phyloP scores from a whole-genome alignment of 1,140 invertebrate species.

The Hylaeus volcanicus region DNA sequence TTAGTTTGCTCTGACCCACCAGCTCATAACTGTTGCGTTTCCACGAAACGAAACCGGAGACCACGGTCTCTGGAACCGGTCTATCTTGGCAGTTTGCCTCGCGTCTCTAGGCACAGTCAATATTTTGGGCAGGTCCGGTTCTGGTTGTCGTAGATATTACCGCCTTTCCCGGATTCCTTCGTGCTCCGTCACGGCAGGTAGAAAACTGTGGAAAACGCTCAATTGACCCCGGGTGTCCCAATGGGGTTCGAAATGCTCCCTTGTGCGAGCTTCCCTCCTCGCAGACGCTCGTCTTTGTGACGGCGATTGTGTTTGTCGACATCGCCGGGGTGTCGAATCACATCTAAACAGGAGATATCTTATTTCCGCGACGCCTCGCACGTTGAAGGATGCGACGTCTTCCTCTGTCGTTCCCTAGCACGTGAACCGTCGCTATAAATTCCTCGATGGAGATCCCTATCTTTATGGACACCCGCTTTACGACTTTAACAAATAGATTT shows the following conservation, averaged over 20 bases:
- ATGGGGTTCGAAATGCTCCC: slow-evolving; percentile 37
- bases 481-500: slow-evolving; percentile 36
- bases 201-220: slow-evolving; percentile 56
- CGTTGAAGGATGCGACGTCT: background rate
- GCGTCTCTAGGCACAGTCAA: slow-evolving; percentile 63
- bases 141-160: slow-evolving; percentile 59
- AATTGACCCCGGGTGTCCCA: slow-evolving; percentile 50
- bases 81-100: slow-evolving; percentile 52
- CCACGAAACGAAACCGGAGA: background rate
- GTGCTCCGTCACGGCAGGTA: slow-evolving; percentile 54
- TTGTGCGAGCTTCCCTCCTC: slow-evolving; percentile 54
- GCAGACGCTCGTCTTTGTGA: slow-evolving; percentile 59
- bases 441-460: slow-evolving; percentile 25
- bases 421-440: slow-evolving; percentile 24
- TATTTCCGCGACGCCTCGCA: slow-evolving; percentile 57
- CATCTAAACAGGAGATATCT: slow-evolving; percentile 65
- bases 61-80: background rate
- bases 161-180: slow-evolving; percentile 56
- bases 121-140: slow-evolving; percentile 70
- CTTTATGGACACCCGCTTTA: slow-evolving; percentile 30
- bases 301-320: slow-evolving; percentile 67
- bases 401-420: background rate
- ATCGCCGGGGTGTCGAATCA: slow-evolving; percentile 48
- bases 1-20: slow-evolving; percentile 25
- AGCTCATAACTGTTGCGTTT: slow-evolving; percentile 68